phyloP scores from a whole-genome alignment of 2,888 invertebrate genomes.

The Pheosia tremula region DNA sequence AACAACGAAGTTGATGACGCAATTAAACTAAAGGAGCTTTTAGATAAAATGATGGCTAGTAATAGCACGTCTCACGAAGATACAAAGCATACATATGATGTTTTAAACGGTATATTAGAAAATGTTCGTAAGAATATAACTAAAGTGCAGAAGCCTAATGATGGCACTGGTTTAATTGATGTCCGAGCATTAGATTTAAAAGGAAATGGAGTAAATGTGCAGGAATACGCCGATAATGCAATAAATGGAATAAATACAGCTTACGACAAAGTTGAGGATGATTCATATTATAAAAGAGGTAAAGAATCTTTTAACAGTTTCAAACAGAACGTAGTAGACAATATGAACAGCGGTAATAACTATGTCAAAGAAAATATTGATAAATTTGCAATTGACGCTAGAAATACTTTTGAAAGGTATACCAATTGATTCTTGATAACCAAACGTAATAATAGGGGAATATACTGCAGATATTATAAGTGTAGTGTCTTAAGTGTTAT shows the following conservation, averaged over 20 bases:
- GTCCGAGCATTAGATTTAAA: slow-evolving; percentile 13
- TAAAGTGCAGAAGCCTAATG: slow-evolving; percentile 11
- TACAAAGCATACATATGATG: not conserved
- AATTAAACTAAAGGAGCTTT: slow-evolving; percentile 1
- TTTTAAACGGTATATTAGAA: not conserved
- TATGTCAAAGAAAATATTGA: not conserved
- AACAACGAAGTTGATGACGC: slow-evolving; percentile 8
- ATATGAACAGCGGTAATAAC: slow-evolving; percentile 15
- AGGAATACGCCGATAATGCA: slow-evolving; percentile 10
- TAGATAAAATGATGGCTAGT: slow-evolving; percentile 11
- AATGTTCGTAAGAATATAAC: slow-evolving; percentile 14
- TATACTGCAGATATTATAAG: too few species aligned
- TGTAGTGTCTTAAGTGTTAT: too few species aligned
- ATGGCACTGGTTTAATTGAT: slow-evolving; percentile 27
- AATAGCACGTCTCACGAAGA: not conserved
- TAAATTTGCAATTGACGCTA: not conserved
- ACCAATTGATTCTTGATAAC: not conserved
- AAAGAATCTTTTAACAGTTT: slow-evolving; percentile 9
- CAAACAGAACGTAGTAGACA: slow-evolving; percentile 13
- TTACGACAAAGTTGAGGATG: slow-evolving; percentile 16
- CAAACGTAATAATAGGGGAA: not conserved
- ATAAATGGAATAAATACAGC: slow-evolving; percentile 16
- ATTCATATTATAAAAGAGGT: not conserved
- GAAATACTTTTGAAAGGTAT: not conserved
- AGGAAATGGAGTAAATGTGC: not conserved